phyloP scores from a whole-genome alignment of 92 coral and sea anemone species.

The Desmophyllum pertusum region DNA sequence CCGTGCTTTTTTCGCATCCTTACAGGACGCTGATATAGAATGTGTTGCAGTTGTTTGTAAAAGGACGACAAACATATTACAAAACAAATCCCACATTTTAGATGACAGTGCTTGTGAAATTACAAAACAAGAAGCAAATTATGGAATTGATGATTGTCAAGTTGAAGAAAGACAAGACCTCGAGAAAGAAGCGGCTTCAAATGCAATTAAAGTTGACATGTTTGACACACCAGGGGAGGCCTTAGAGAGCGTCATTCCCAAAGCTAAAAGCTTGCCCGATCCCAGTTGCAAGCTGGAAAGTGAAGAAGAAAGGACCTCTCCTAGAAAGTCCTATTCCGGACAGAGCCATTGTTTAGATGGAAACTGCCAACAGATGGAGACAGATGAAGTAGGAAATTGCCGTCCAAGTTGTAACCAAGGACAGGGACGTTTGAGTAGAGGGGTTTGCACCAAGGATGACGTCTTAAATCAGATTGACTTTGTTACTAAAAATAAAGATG shows the following conservation, averaged over 20 bases:
- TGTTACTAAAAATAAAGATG: not conserved
- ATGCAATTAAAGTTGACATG: not conserved
- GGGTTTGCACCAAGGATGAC: not conserved
- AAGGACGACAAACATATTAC: not conserved
- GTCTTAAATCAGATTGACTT: not conserved
- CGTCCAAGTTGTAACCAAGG: not conserved
- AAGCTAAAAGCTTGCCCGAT: not conserved
- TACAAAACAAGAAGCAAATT: not conserved
- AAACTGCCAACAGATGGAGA: not conserved
- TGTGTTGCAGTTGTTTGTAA: constrained; percentile 43
- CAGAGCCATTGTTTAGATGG: not conserved
- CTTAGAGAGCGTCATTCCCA: not conserved
- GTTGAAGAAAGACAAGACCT: not conserved
- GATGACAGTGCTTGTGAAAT: not conserved
- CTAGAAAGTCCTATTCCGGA: not conserved
- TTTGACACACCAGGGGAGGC: not conserved
- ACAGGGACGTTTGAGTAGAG: not conserved
- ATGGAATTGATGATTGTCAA: not conserved
- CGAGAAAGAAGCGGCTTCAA: not conserved
- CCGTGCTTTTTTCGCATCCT: constrained; percentile 29
- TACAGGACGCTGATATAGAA: constrained; percentile 35
- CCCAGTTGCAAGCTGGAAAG: not conserved
- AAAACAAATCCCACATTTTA: not conserved
- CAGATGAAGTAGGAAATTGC: not conserved
- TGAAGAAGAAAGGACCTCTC: not conserved